A percentile compares a stretch with the other conserved stretches of the same genome.
phyloP scores from a whole-genome alignment of 1,140 invertebrate species.

The Thalassaphorura encarpata region DNA sequence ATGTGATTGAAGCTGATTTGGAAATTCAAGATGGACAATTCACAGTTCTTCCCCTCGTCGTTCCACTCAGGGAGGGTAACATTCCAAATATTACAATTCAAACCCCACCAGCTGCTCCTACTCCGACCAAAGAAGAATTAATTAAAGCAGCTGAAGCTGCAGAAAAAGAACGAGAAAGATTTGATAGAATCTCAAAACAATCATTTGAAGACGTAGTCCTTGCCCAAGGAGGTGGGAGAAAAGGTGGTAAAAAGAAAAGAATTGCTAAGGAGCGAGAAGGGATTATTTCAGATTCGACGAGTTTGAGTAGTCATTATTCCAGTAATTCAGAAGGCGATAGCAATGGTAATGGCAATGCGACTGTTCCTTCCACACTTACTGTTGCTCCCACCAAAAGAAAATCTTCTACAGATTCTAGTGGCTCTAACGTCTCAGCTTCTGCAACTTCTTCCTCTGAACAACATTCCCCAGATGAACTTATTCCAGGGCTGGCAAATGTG shows the following conservation, averaged over 20 bases:
- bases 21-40: conserved; percentile 21
- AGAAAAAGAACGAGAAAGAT: conserved; percentile 8
- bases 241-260: background rate
- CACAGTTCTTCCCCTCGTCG: conserved; percentile 3
- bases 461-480: background rate
- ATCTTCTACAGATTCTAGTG: background rate
- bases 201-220: conserved; percentile 23
- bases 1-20: conserved; percentile 21
- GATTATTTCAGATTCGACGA: conserved; percentile 12
- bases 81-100: conserved; percentile 4
- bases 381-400: background rate
- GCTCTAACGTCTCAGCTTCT: background rate
- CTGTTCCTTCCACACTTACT: no score
- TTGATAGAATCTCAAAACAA: conserved; percentile 16
- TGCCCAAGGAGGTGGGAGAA: conserved; percentile 3
- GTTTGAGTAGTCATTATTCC: conserved; percentile 18
- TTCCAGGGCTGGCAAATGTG: background rate
- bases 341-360: no score
- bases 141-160: background rate
- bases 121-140: background rate
- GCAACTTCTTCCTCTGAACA: background rate
- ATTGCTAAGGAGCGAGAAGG: background rate
- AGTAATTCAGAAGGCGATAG: conserved; percentile 16
- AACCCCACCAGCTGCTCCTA: background rate
- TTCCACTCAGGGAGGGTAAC: no score